Percentiles rank a stretch among this genome's conserved stretches.
Conservation (phyloP, 2,113 vertebrate genomes). For the Rhinoptilus africanus region DNA sequence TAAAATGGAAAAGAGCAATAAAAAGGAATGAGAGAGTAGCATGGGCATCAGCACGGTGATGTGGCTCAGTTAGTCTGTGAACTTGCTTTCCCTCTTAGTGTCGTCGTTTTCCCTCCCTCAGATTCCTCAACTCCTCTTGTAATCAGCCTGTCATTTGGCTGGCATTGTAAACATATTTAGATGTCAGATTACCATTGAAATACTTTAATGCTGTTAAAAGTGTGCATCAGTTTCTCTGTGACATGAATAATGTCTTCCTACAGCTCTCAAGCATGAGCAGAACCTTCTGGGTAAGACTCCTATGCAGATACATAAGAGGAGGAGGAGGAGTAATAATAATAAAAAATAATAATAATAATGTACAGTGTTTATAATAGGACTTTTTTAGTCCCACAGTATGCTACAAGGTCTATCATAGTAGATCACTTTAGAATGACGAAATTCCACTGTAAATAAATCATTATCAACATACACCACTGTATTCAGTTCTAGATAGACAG, state of each 20-base stretch:
- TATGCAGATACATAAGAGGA: background rate
- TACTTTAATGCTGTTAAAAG: background rate
- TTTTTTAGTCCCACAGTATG: background rate
- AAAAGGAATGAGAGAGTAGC: background rate
- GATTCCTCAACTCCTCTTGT: background rate
- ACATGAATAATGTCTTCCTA: background rate
- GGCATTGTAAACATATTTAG: background rate
- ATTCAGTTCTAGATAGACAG: background rate
- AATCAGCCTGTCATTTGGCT: background rate
- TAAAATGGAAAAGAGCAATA: background rate
- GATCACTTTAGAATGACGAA: background rate
- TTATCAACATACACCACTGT: background rate
- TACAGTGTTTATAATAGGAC: accelerated
- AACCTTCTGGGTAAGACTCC: background rate
- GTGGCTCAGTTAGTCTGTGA: background rate
- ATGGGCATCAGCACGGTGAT: accelerated
- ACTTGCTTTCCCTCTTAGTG: background rate
- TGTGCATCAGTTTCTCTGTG: background rate
- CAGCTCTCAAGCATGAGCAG: background rate
- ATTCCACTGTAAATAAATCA: background rate
- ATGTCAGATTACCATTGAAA: conserved; percentile 2
- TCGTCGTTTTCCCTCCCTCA: background rate
- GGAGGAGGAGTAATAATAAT: background rate
- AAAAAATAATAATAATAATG: background rate
- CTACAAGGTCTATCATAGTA: background rate